phyloP scores from a whole-genome alignment of 2,797 vertebrate species.

The Alosa sapidissima region DNA sequence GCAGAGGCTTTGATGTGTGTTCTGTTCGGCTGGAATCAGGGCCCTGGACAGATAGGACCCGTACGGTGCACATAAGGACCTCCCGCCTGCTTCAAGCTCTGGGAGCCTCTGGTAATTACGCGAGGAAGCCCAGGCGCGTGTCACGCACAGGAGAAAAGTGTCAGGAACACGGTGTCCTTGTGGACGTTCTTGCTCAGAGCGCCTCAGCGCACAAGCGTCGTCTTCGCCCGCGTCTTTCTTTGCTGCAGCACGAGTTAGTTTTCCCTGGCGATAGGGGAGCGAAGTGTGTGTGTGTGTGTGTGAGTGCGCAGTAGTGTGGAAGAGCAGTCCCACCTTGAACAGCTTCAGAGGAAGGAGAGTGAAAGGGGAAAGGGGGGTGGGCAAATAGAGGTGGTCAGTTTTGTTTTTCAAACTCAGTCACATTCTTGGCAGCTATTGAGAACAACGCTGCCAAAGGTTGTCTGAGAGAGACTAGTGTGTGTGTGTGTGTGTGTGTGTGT shows the following conservation, averaged over 20 bases:
- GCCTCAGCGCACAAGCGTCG: not conserved
- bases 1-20: not conserved
- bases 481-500: not conserved
- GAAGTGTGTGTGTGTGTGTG: not conserved
- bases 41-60: not conserved
- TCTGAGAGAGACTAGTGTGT: constrained; percentile 25
- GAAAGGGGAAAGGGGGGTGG: not conserved
- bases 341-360: not conserved
- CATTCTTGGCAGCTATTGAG: constrained; percentile 17
- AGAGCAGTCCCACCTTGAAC: not conserved
- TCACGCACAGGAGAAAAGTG: not conserved
- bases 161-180: not conserved
- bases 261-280: not conserved
- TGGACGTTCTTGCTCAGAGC: not conserved
- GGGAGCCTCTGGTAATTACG: not conserved
- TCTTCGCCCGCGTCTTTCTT: not conserved
- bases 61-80: not conserved
- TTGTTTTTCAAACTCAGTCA: constrained; percentile 21
- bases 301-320: not conserved
- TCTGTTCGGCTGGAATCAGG: not conserved
- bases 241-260: not conserved
- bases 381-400: not conserved
- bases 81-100: not conserved
- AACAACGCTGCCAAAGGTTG: constrained; percentile 5
- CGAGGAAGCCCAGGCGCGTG: not conserved